Evolutionary conservation across 2,888 invertebrate species (phyloP), one percentile per base, ranked within the genome.

Genomic region (Nebria brevicollis): DNA sequence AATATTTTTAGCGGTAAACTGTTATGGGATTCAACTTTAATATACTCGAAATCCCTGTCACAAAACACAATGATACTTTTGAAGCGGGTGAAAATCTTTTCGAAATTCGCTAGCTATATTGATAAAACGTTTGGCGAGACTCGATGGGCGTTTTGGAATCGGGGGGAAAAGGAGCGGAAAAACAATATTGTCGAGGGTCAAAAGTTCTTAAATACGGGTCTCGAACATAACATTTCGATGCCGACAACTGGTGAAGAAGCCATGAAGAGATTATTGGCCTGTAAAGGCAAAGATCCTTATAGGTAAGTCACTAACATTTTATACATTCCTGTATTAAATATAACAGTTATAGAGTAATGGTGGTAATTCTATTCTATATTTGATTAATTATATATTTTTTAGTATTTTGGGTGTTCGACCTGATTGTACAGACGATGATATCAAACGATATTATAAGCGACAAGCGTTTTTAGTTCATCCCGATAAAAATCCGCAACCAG

Each of bases 381-480:
- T 20, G 20, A 20, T 20, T 0, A 20, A 20, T 20, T 20, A 66
- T 11, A 66, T 25, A 11, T 25, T 77, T 81, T 86, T 87, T 89
- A 95, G 96, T 89, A 96, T 97, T 89, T 90, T 97, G 85, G 97
- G 98, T 64, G 95, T 98, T 3, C 94, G 95, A 75, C 94, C 94
- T 75, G 94, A 95, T 82, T 97, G 97, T 88, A 93, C 95, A 13
- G 98, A 98, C 87, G 97, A 98, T 85, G 97, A 98, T 86, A 97
- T 98, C 86, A 96, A 97, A 87, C 94, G 96, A 85, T 97, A 98
- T 91, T 98, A 98, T 89, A 95, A 97, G 86, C 93, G 95, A 85
- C 97, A 98, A 89, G 98, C 97, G 8, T 95, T 98, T 86, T 91
- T 98, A 66, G 98, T 98, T 65, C 98, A 98, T 90, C 98, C 98